Evolutionary conservation across 1,140 invertebrate genomes (phyloP).

Genomic region (Vanessa atalanta): DNA sequence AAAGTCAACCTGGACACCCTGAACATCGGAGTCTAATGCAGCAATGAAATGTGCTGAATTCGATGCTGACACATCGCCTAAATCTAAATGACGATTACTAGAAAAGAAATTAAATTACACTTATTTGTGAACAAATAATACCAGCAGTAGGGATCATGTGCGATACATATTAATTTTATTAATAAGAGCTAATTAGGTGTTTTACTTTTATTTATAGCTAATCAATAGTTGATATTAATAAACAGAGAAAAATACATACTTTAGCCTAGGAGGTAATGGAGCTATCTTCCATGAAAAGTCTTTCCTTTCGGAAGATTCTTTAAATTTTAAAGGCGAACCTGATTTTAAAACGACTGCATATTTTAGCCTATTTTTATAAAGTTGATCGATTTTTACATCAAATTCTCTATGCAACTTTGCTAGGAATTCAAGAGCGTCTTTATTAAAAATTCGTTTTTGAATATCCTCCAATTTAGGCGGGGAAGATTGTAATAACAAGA

Average conservation of each 20-base stretch:
- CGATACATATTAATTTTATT: no score
- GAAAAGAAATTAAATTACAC: slow-evolving; percentile 22
- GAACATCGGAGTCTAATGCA: slow-evolving; percentile 79
- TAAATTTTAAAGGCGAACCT: slow-evolving; percentile 55
- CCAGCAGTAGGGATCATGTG: no score
- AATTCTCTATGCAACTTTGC: slow-evolving; percentile 72
- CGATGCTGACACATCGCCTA: slow-evolving; percentile 83
- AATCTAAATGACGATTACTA: slow-evolving; percentile 81
- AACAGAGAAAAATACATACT: slow-evolving; percentile 54
- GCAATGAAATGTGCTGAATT: slow-evolving; percentile 80
- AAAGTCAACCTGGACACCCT: slow-evolving; percentile 84
- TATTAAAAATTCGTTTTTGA: slow-evolving; percentile 73
- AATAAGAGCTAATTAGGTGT: no score
- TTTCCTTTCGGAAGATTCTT: slow-evolving; percentile 57
- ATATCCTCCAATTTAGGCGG: slow-evolving; percentile 77
- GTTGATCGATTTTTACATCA: slow-evolving; percentile 69
- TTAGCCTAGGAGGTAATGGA: slow-evolving; percentile 78
- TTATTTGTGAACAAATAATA: no score
- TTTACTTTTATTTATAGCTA: no score
- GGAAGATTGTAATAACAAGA: slow-evolving; percentile 72
- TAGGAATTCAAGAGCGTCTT: slow-evolving; percentile 72
- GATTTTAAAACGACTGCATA: slow-evolving; percentile 57
- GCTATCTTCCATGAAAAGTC: slow-evolving; percentile 80
- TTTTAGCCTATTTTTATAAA: slow-evolving; percentile 69
- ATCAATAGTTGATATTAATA: not conserved